These are phyloP conservation scores for Schizotus pectinicornis DNA, from an alignment of 2,888 invertebrate genomes.

Conservation along the genomic window DNA sequence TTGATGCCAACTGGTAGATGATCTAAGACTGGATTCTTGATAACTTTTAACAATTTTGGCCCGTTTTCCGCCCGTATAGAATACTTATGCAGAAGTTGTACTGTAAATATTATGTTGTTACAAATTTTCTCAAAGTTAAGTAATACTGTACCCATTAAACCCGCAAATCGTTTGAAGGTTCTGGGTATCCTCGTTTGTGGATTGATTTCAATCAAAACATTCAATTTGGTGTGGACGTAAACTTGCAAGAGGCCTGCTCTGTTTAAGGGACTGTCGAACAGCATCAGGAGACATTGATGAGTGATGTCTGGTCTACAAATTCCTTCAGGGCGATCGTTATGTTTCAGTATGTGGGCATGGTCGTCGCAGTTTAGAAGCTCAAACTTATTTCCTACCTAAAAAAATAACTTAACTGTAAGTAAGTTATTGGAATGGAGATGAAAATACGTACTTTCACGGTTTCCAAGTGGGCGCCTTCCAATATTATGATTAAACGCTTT, in stretches of 20 bases:
- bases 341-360: conserved; percentile 82
- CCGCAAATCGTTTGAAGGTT: conserved; percentile 96
- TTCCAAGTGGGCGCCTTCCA: conserved; percentile 95
- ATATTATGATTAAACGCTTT: conserved; percentile 88
- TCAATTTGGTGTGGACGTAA: conserved; percentile 88
- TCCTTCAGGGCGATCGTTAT: conserved; percentile 85
- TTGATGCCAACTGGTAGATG: conserved; percentile 94
- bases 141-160: conserved; percentile 81
- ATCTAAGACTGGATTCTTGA: conserved; percentile 94
- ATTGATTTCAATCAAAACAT: conserved; percentile 93
- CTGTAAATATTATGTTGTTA: conserved; percentile 59
- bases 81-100: conserved; percentile 95
- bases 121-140: conserved; percentile 12
- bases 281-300: conserved; percentile 96
- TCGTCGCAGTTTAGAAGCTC: conserved; percentile 95
- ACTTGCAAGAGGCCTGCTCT: conserved; percentile 96
- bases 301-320: conserved; percentile 95
- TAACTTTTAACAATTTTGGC: conserved; percentile 90
- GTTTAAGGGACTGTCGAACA: conserved; percentile 97
- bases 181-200: conserved; percentile 97
- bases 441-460: conserved; percentile 86
- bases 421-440: no score
- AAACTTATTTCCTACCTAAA: conserved; percentile 82
- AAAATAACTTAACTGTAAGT: not conserved
- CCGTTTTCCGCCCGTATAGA: conserved; percentile 90